A percentile compares a stretch with the other conserved stretches of the same genome.
Conservation (phyloP, 2,888 invertebrate genomes). For the Cryptosula pallasiana region DNA sequence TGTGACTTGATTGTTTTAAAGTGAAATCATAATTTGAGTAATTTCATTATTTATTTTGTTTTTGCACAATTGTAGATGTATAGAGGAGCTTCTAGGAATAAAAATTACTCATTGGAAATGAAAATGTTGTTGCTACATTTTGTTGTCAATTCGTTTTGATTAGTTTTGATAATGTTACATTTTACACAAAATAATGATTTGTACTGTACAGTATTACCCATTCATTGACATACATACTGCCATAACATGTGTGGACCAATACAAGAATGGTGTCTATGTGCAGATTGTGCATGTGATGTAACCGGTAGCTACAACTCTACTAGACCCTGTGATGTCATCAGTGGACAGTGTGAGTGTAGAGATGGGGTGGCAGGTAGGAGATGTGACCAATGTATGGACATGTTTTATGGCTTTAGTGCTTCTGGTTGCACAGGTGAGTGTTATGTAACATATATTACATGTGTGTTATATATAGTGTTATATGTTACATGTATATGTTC, state of each 20-base stretch:
- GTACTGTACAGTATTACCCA: too few species aligned
- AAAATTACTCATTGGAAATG: too few species aligned
- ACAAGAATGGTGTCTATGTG: too few species aligned
- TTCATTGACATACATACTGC: too few species aligned
- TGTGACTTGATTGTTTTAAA: too few species aligned
- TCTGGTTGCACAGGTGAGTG: slow-evolving; percentile 33
- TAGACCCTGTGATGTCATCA: slow-evolving; percentile 36
- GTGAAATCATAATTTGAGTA: too few species aligned
- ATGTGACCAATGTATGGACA: slow-evolving; percentile 36
- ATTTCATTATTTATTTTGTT: background rate
- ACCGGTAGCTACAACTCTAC: slow-evolving; percentile 50
- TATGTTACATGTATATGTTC: background rate
- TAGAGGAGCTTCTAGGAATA: background rate
- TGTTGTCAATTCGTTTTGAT: too few species aligned
- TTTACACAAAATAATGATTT: too few species aligned
- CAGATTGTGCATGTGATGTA: slow-evolving; percentile 63
- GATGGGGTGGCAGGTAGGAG: slow-evolving; percentile 39
- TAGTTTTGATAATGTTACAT: too few species aligned
- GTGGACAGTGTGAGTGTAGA: slow-evolving; percentile 40
- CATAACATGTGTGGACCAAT: too few species aligned
- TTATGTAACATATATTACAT: too few species aligned
- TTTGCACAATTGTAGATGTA: background rate
- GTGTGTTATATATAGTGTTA: background rate
- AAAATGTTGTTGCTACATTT: too few species aligned
- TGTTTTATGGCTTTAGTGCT: slow-evolving; percentile 39